Evolutionary conservation across 2,888 invertebrate genomes (phyloP), one percentile per base, ranked within the genome.

Genomic region (Protodeltote pygarga): DNA sequence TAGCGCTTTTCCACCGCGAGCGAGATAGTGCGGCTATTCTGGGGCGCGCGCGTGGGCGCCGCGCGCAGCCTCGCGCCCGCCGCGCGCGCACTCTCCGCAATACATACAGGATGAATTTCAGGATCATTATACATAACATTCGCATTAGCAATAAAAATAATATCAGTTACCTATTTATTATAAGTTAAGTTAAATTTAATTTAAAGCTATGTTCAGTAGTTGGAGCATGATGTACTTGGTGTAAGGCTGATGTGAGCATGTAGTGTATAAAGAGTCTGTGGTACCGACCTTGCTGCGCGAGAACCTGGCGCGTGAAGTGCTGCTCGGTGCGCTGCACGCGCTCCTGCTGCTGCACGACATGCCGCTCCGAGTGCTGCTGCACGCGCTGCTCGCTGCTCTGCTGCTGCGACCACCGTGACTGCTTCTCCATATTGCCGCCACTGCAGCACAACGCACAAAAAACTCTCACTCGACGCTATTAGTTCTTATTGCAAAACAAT

Each of bases 231-330:
- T 31, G 11, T 38, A n/a, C n/a, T n/a, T n/a, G 10, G 11, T 35
- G 38, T 10, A 24, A 35, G 27, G 10, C 15, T 31, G 11, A 31
- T 29, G 20, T 21, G 29, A 19, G 16, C 32, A 16, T 37, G 11
- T 23, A 16, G 15, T 17, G 31, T 9, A 20, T 10, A 28, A 17
- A 11, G 10, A 33, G 29, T 5, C 25, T 27, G 8, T 21, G 35
- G 23, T 20, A 69, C 75, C 59, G 54, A 74, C 68, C 70, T 68
- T 72, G 95, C 87, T 95, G 95, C 74, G 93, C 90, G 91, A 95
- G 95, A 92, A 95, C 93, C 91, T 96, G 96, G 81, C 95, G 93
- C 73, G 95, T 95, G 90, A 95, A 94, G 85, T 95, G 95, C 87
- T 95, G 95, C 92, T 96, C 96, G 72, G 95, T 95, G 83, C 87